Evolutionary conservation across 1,140 invertebrate genomes (phyloP).

Genomic region (Drosophila saltans): DNA sequence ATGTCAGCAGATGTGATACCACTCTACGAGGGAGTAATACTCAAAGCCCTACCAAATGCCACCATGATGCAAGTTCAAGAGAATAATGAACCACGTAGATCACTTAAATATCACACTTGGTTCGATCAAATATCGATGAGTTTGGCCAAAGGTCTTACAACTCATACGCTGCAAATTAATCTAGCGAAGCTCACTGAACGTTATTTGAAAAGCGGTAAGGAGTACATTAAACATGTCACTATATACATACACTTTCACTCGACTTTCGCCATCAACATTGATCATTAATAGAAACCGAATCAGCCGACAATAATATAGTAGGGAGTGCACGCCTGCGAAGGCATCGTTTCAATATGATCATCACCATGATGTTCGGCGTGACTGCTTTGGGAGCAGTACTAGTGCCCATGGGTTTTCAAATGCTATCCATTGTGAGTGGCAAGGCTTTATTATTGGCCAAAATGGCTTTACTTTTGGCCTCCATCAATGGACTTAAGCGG

Average conservation of each 20-base stretch:
- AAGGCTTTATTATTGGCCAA: conserved; percentile 90
- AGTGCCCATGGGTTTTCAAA: conserved; percentile 90
- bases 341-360: conserved; percentile 86
- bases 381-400: conserved; percentile 88
- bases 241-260: not conserved
- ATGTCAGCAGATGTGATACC: conserved; percentile 62
- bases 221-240: too few relatives aligned
- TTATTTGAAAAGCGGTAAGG: conserved; percentile 56
- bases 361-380: conserved; percentile 89
- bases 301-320: conserved; percentile 14
- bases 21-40: conserved; percentile 59
- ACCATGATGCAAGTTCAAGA: conserved; percentile 33
- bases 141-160: conserved; percentile 84
- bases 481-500: conserved; percentile 90
- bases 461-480: conserved; percentile 90
- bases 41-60: conserved; percentile 28
- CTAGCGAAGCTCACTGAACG: conserved; percentile 83
- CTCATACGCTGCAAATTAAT: conserved; percentile 85
- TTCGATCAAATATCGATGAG: conserved; percentile 79
- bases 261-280: not conserved
- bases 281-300: conserved; percentile 12
- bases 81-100: conserved; percentile 21
- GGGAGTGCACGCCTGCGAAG: conserved; percentile 83
- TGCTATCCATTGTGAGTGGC: conserved; percentile 89
- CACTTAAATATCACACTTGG: conserved; percentile 66